Base-by-base conservation (phyloP, 23 tunicate genomes). In the Ciona savignyi region DNA sequence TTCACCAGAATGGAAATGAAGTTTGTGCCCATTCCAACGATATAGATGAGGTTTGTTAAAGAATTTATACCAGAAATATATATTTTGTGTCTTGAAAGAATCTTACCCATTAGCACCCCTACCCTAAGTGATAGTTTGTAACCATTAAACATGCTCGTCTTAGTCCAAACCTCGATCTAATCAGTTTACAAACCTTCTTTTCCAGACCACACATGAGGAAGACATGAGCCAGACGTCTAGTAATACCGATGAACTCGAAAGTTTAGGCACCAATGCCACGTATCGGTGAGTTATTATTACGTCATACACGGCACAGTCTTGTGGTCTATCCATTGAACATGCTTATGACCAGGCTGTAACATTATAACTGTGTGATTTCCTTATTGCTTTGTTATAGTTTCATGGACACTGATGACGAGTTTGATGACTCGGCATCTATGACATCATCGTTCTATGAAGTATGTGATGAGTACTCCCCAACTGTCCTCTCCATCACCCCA, bases 391-490 rank as follows among this genome's bases (percentile, higher is more conserved):
- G 34, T 68, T 9, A 21, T 34, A 71, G 75, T 71, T 71, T 71
- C 32, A 33, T 34, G 60, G 86, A 81, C 30, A 81, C 68, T 23
- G 86, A 81, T 32, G 30, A 66, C 63, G 85, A 80, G 42, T 80
- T 80, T 34, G 95, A 79, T 70, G 97, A 90, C 70, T 26, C 86
- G 30, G 60, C 70, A 30, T 84, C 90, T 26, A 71, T 71, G 11
- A 83, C 97, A 6, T 85, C 91, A 0, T 90, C 97, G 20, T 90
- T 90, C 63, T 90, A 90, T 65, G 97, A 90, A 65, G 49, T 77
- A 4, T 65, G 77, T 19, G 74, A 70, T 29, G 96, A 89, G 25
- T 83, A 89, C 81, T 26, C 60, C 3, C 95, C 95, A 26, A 80
- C 86, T 26, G 87, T 81, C 22, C 21, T 81, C 31, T 88, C 95